Conservation (phyloP, 2,888 invertebrate genomes). For the Netelia melanura region DNA sequence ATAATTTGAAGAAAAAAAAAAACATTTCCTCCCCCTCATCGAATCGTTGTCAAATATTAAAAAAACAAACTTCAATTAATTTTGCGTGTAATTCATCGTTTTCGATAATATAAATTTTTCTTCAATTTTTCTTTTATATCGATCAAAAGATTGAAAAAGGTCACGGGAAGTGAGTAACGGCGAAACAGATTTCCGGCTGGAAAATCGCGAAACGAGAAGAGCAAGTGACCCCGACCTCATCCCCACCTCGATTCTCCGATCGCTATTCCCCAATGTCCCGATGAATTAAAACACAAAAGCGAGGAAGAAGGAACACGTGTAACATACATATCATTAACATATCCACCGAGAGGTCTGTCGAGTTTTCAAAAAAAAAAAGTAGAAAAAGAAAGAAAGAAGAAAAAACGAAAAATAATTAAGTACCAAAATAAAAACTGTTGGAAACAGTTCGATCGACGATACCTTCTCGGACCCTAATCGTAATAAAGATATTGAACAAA, state of each 20-base stretch:
- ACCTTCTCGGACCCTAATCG: conserved; percentile 76
- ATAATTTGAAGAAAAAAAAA: background rate
- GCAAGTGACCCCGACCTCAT: conserved; percentile 54
- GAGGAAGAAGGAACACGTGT: conserved; percentile 10
- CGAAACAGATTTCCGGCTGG: conserved; percentile 15
- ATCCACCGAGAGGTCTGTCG: conserved; percentile 49
- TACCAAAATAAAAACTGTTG: conserved; percentile 73
- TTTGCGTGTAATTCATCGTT: too few relatives aligned
- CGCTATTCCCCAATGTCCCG: conserved; percentile 14
- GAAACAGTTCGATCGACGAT: conserved; percentile 67
- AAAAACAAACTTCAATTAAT: background rate
- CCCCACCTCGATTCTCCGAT: conserved; percentile 48
- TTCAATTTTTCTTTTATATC: background rate
- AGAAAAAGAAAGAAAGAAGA: background rate
- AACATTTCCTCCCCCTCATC: background rate
- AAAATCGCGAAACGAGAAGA: conserved; percentile 31
- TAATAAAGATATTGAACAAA: conserved; percentile 68
- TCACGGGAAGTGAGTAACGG: conserved; percentile 65
- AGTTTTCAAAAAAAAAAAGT: background rate
- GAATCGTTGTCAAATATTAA: background rate
- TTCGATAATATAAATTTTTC: background rate
- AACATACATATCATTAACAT: conserved; percentile 66
- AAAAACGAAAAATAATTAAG: background rate
- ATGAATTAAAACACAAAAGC: background rate
- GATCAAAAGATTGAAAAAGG: conserved; percentile 54